Base-by-base conservation (phyloP, 92 coral and sea anemone genomes). In the Zoanthus gigantus region DNA sequence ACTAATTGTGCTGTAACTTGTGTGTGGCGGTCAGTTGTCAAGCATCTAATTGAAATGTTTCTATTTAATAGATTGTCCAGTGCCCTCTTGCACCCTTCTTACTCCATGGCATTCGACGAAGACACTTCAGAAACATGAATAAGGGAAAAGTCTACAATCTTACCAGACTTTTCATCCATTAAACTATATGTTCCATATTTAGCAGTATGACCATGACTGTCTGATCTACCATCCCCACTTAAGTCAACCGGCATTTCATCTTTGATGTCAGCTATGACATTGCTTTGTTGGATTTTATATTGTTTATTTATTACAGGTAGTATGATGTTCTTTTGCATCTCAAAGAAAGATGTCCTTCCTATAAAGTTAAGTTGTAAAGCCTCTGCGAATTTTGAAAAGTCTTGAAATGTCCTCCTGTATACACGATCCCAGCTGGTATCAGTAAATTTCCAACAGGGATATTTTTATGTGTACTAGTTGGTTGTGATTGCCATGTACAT, bases 221-320 rank as follows among this genome's bases (percentile, higher is more conserved):
- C 89, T 17, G 89, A 77, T 63, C 89, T 60, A 14, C 89, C 89
- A 86, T 86, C 89, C 28, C 83, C 89, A 60, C 89, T 77, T 56
- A 86, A 86, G 58, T 86, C 84, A 76, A 86, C 77, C 65, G 89
- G 84, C 74, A 18, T 86, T 32, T 29, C 74, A 57, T 32, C 34
- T n/a, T 86, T 86, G n/a, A 75, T 74, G 10, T 50, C 81, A 50
- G 46, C 42, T 76, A 60, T 45, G 4, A 76, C 47, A 6, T 37
- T 76, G 50, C 18, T 15, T 28, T 86, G 77, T 58, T 77, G 84
- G 10, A 37, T 16, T 86, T 14, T 77, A n/a, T 77, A 86, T 16
- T 31, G 75, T n/a, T 76, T 86, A 63, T 77, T 46, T 56, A 86
- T 77, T 0, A 88, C 78, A 4, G 87, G 88, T 54, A 91, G 76